phyloP scores from a whole-genome alignment of 2,113 vertebrate genomes.

The Callithrix jacchus region DNA sequence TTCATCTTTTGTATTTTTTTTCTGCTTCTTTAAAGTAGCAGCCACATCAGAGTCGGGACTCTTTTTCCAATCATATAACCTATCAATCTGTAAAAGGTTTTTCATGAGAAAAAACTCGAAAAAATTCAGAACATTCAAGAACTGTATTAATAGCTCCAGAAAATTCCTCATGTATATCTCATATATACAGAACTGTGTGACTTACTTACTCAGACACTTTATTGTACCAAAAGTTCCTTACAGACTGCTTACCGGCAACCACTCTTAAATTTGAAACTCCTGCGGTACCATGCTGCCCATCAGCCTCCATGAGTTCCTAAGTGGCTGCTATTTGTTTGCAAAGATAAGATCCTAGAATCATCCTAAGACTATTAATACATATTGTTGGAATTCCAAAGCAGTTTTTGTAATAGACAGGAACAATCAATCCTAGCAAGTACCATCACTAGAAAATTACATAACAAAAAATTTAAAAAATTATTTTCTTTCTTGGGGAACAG shows the following conservation, averaged over 20 bases:
- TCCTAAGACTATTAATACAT: not conserved
- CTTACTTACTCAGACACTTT: not conserved
- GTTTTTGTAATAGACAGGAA: not conserved
- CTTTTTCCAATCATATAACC: slow-evolving; percentile 99
- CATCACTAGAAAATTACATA: not conserved
- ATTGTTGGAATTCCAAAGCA: not conserved
- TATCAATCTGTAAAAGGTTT: slow-evolving; percentile 89
- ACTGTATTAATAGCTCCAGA: not conserved
- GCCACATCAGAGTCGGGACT: slow-evolving; percentile 95
- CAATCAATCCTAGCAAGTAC: not conserved
- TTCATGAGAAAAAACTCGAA: slow-evolving; percentile 26
- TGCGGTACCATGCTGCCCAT: not conserved
- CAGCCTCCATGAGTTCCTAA: not conserved
- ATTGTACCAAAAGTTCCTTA: not conserved
- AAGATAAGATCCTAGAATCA: not conserved
- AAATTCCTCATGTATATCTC: not conserved
- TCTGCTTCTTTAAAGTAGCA: slow-evolving; percentile 97
- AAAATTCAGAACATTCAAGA: not conserved
- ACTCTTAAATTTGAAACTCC: not conserved
- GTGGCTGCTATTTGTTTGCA: not conserved
- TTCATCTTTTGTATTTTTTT: slow-evolving; percentile 98
- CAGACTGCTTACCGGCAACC: not conserved
- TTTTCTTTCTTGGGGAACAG: not conserved
- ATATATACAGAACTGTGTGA: not conserved
- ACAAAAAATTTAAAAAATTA: not conserved